A percentile compares a stretch with the other conserved stretches of the same genome.
phyloP scores from a whole-genome alignment of 2,888 invertebrate genomes.

The Campoletis raptor region DNA sequence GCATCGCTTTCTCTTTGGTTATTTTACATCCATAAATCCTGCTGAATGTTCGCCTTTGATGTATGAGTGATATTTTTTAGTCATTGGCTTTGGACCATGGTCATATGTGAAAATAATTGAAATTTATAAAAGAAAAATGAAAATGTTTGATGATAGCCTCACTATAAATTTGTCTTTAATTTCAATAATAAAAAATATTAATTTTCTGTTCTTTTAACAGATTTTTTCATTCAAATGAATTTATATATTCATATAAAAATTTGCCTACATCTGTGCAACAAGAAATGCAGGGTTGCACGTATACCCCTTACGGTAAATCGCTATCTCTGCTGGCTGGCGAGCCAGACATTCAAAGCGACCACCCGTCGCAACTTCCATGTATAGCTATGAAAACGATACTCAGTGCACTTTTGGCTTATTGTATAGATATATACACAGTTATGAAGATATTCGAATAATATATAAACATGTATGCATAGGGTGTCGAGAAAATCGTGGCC shows the following conservation, averaged over 20 bases:
- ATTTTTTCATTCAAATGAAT: neutral
- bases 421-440: slow-evolving; percentile 6
- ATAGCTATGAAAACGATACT: slow-evolving; percentile 22
- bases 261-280: slow-evolving; percentile 1
- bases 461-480: neutral
- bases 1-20: neutral
- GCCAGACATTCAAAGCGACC: slow-evolving; percentile 10
- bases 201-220: neutral
- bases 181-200: neutral
- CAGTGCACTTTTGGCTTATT: slow-evolving; percentile 23
- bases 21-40: slow-evolving; percentile 14
- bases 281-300: neutral
- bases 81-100: neutral
- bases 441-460: neutral
- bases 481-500: neutral
- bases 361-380: slow-evolving; percentile 1
- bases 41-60: neutral
- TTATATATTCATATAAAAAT: neutral
- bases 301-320: slow-evolving; percentile 27
- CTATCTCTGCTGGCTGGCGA: slow-evolving; percentile 37
- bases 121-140: neutral
- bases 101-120: neutral
- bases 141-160: neutral
- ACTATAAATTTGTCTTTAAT: neutral
- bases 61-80: neutral